Percentiles rank a stretch among this genome's conserved stretches.
Evolutionary conservation across 2,113 vertebrate species (phyloP).

Genomic region (Paraplagusia blochii): DNA sequence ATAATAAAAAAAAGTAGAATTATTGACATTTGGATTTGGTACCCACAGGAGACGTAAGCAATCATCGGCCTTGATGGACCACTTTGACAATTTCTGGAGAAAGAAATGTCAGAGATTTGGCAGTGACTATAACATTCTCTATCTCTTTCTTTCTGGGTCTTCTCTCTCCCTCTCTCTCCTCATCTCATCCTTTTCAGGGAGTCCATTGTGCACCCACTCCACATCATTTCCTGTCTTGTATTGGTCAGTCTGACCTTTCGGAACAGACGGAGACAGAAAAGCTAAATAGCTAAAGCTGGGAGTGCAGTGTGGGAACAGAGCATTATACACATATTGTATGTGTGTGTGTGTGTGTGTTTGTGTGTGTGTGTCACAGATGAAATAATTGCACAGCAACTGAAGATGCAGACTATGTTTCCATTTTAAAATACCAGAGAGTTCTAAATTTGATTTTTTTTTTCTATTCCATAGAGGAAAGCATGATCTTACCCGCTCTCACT

Average conservation of each 20-base stretch:
- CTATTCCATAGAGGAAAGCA: constrained; percentile 22
- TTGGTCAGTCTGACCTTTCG: constrained; percentile 56
- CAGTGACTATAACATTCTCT: constrained; percentile 3
- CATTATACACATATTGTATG: constrained; percentile 22
- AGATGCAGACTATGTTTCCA: constrained; percentile 29
- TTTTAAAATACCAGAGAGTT: constrained; percentile 25
- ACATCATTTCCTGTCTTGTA: constrained; percentile 50
- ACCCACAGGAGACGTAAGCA: constrained; percentile 11
- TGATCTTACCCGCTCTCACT: constrained; percentile 9
- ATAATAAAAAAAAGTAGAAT: no score
- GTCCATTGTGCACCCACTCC: constrained; percentile 19
- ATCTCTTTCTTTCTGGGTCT: constrained; percentile 1
- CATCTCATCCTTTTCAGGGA: constrained; percentile 28
- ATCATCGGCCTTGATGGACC: not conserved
- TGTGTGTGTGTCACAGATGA: constrained; percentile 18
- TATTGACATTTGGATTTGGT: not conserved
- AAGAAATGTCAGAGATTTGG: constrained; percentile 12
- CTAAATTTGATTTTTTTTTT: constrained; percentile 35
- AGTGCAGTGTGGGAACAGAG: constrained; percentile 31
- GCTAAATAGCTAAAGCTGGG: constrained; percentile 18
- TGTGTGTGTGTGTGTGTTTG: not conserved
- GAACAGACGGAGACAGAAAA: constrained; percentile 30
- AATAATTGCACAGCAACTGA: constrained; percentile 30
- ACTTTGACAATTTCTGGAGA: constrained; percentile 16
- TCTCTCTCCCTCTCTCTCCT: constrained; percentile 6